phyloP scores from a whole-genome alignment of 2,113 vertebrate genomes.

The Camelus dromedarius region DNA sequence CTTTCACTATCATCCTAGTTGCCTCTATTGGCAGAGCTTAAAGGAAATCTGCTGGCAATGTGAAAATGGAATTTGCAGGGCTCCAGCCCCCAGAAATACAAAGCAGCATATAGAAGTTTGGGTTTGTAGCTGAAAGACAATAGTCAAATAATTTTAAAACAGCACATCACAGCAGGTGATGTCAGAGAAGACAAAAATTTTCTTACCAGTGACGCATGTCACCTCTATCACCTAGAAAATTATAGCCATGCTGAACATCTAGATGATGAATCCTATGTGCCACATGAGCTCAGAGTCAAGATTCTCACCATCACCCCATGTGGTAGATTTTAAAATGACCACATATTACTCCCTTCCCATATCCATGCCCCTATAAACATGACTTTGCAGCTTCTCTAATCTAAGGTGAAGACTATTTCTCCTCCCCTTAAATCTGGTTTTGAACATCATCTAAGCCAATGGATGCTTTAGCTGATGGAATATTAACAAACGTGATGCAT shows the following conservation, averaged over 20 bases:
- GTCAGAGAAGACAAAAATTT: not conserved
- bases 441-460: not conserved
- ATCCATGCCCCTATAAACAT: not conserved
- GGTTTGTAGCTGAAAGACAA: constrained; percentile 22
- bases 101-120: not conserved
- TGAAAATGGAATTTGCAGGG: not conserved
- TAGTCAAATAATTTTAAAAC: constrained; percentile 24
- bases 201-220: not conserved
- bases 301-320: not conserved
- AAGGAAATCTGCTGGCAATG: not conserved
- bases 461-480: not conserved
- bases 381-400: not conserved
- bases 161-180: not conserved
- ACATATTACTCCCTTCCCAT: not conserved
- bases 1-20: not conserved
- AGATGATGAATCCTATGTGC: not conserved
- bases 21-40: not conserved
- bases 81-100: not conserved
- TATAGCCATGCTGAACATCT: not conserved
- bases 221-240: not conserved
- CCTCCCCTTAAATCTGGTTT: not conserved
- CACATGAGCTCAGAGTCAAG: not conserved
- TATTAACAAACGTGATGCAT: not conserved
- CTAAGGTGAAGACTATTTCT: not conserved
- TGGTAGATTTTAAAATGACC: not conserved